Evolutionary conservation across 2,797 vertebrate species (phyloP).

Genomic region (Sebastes umbrosus): DNA sequence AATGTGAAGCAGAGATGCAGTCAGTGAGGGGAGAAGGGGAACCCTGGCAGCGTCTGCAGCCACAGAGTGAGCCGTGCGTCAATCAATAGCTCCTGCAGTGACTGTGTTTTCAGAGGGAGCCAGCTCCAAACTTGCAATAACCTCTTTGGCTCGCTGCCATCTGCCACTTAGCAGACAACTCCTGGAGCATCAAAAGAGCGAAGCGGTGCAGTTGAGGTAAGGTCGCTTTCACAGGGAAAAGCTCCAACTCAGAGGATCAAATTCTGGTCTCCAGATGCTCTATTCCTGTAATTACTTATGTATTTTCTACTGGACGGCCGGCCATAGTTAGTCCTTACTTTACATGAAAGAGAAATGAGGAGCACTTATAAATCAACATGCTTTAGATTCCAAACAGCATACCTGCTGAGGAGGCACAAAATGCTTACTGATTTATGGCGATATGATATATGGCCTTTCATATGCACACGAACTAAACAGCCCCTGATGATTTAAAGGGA

Average conservation of each 20-base stretch:
- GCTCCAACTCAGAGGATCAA: conserved; percentile 13
- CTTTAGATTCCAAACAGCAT: neutral
- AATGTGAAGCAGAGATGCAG: conserved; percentile 31
- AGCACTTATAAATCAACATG: neutral
- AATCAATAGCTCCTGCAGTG: conserved; percentile 69
- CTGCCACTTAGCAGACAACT: conserved; percentile 72
- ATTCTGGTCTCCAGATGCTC: conserved; percentile 24
- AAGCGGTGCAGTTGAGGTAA: conserved; percentile 33
- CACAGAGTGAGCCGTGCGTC: conserved; percentile 47
- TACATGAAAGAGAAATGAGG: neutral
- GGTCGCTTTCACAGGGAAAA: conserved; percentile 26
- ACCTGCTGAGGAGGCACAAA: neutral
- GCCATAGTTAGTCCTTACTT: neutral
- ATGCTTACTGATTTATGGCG: neutral
- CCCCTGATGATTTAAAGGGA: no score
- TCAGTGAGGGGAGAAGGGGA: conserved; percentile 38
- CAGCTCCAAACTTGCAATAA: conserved; percentile 62
- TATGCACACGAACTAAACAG: no score
- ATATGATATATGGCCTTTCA: no score
- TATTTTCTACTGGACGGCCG: conserved; percentile 11
- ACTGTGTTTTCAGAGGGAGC: conserved; percentile 62
- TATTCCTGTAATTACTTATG: conserved; percentile 26
- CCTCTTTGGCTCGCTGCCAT: conserved; percentile 65
- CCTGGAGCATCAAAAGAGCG: conserved; percentile 48
- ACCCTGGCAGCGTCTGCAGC: conserved; percentile 60